These are phyloP conservation scores for Aricia agestis DNA, from an alignment of 1,140 invertebrate genomes.

Conservation along the genomic window DNA sequence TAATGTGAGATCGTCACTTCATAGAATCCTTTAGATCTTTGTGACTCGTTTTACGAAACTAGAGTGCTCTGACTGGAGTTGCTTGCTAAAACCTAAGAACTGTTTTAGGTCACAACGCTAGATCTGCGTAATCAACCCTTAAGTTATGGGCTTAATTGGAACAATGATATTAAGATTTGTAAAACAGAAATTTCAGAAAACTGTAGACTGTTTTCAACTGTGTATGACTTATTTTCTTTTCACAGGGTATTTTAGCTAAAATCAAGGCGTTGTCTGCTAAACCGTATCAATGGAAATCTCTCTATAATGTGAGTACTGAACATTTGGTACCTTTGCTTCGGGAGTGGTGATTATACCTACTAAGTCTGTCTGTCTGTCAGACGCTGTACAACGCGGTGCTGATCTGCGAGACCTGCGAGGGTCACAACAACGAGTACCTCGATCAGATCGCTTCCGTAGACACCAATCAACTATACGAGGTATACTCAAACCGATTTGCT, in stretches of 20 bases:
- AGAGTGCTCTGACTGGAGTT: too few relatives aligned
- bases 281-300: conserved; percentile 80
- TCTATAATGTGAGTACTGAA: conserved; percentile 76
- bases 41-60: too few relatives aligned
- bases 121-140: too few relatives aligned
- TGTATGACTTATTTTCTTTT: not conserved
- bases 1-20: conserved; percentile 43
- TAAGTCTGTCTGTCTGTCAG: conserved; percentile 48
- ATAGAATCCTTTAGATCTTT: too few relatives aligned
- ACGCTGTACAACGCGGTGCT: conserved; percentile 80
- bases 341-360: conserved; percentile 10
- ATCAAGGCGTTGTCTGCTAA: conserved; percentile 80
- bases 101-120: too few relatives aligned
- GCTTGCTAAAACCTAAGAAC: too few relatives aligned
- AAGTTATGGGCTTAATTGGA: too few relatives aligned
- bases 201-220: too few relatives aligned
- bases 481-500: conserved; percentile 30
- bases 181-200: too few relatives aligned
- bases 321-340: not conserved
- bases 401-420: conserved; percentile 80
- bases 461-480: conserved; percentile 78
- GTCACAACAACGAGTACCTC: conserved; percentile 73
- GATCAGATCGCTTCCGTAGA: conserved; percentile 74
- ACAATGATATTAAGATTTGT: too few relatives aligned
- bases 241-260: conserved; percentile 75